Evolutionary conservation across 1,140 invertebrate genomes (phyloP).

Genomic region (Drosophila persimilis): DNA sequence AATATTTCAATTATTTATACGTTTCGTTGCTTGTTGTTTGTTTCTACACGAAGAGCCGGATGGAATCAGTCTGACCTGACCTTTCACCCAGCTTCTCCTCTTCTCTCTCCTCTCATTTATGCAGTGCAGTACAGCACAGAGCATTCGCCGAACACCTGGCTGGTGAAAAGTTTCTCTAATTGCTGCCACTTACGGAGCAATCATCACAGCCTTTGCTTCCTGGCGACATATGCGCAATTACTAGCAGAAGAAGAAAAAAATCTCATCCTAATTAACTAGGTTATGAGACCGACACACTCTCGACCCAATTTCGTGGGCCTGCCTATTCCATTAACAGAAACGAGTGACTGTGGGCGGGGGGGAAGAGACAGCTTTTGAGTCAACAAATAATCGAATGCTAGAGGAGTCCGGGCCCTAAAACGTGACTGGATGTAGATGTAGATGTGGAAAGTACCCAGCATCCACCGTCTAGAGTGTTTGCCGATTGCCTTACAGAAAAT

Average conservation of each 20-base stretch:
- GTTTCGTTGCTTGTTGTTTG: slow-evolving; percentile 22
- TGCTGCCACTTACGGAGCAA: slow-evolving; percentile 68
- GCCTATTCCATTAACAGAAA: slow-evolving; percentile 48
- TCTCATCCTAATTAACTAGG: slow-evolving; percentile 58
- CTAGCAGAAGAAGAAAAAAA: slow-evolving; percentile 21
- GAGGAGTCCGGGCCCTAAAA: slow-evolving; percentile 46
- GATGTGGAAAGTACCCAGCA: neutral
- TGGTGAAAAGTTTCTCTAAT: slow-evolving; percentile 59
- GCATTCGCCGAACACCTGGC: slow-evolving; percentile 12
- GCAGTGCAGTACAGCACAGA: neutral
- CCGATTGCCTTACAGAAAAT: slow-evolving; percentile 41
- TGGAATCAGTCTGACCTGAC: too few species aligned
- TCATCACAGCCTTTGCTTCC: slow-evolving; percentile 41
- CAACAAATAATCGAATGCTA: slow-evolving; percentile 53
- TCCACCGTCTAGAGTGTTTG: slow-evolving; percentile 27
- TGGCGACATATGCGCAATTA: slow-evolving; percentile 32
- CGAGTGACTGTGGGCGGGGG: neutral
- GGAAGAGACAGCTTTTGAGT: slow-evolving; percentile 32
- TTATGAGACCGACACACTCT: slow-evolving; percentile 39
- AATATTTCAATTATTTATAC: slow-evolving; percentile 50
- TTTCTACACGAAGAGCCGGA: too few species aligned
- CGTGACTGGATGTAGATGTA: slow-evolving; percentile 27
- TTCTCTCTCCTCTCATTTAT: too few species aligned
- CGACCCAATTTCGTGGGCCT: slow-evolving; percentile 46
- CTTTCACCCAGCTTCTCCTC: too few species aligned